Evolutionary conservation across 2,888 invertebrate species (phyloP).

Genomic region (Clostera curtula): DNA sequence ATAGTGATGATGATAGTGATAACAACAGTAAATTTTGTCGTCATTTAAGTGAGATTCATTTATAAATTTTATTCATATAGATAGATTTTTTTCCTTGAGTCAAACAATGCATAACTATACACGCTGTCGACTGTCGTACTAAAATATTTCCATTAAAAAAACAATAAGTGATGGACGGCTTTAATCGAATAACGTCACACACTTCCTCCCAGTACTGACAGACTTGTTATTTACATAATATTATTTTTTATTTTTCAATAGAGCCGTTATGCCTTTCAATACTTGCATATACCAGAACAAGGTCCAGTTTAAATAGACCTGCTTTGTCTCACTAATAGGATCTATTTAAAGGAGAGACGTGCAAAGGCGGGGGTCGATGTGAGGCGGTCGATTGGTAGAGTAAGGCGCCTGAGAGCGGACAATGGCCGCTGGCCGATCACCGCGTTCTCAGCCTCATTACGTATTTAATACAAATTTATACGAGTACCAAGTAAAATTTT

Average conservation of each 20-base stretch:
- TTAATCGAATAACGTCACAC: constrained; percentile 13
- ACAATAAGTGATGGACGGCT: too few species aligned
- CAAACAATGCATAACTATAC: too few species aligned
- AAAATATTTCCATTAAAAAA: too few species aligned
- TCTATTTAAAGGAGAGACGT: constrained; percentile 28
- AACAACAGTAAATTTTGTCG: too few species aligned
- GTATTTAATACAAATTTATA: constrained; percentile 60
- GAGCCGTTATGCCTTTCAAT: constrained; percentile 66
- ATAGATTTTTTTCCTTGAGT: too few species aligned
- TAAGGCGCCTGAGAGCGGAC: constrained; percentile 63
- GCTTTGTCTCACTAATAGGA: constrained; percentile 27
- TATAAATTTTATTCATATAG: too few species aligned
- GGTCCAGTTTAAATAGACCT: constrained; percentile 35
- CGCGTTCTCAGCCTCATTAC: constrained; percentile 68
- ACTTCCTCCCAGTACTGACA: constrained; percentile 30
- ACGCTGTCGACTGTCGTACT: too few species aligned
- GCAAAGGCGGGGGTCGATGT: constrained; percentile 41
- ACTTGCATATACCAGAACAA: constrained; percentile 61
- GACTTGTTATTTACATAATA: constrained; percentile 46
- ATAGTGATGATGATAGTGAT: too few species aligned
- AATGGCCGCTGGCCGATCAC: constrained; percentile 62
- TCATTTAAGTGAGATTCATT: too few species aligned
- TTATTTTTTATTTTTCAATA: constrained; percentile 68
- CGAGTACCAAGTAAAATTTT: constrained; percentile 35
- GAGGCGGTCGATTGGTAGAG: constrained; percentile 46